Evolutionary conservation across 53 echinoderm and acorn worm species (phyloP).

Genomic region (Henricia sp.): DNA sequence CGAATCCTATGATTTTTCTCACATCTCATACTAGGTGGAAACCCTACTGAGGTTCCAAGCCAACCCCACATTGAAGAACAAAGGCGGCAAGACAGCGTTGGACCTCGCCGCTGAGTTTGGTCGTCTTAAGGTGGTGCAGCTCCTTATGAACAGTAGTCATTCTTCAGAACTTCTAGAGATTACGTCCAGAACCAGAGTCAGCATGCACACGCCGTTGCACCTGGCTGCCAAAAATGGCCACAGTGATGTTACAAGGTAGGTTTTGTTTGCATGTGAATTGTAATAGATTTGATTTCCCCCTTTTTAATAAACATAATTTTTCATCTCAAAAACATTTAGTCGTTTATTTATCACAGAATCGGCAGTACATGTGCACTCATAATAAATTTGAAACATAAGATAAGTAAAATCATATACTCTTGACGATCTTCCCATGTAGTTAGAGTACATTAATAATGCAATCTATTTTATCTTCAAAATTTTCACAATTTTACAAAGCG

Average conservation of each 20-base stretch:
- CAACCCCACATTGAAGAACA: constrained; percentile 83
- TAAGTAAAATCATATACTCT: too few species aligned
- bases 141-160: constrained; percentile 77
- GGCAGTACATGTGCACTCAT: too few species aligned
- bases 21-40: constrained; percentile 66
- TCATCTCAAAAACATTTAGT: too few species aligned
- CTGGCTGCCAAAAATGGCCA: constrained; percentile 99
- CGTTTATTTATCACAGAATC: too few species aligned
- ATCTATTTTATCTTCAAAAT: too few species aligned
- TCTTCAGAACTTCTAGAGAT: constrained; percentile 67
- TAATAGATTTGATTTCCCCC: too few species aligned
- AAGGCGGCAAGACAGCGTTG: constrained; percentile 86
- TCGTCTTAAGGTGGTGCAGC: constrained; percentile 75
- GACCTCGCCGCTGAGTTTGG: constrained; percentile 97
- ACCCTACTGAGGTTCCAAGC: constrained; percentile 80
- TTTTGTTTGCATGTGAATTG: background rate
- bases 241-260: constrained; percentile 90
- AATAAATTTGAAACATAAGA: too few species aligned
- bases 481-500: too few species aligned
- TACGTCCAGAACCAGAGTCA: constrained; percentile 67
- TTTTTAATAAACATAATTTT: too few species aligned
- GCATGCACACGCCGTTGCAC: constrained; percentile 91
- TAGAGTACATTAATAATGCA: too few species aligned
- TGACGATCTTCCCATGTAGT: too few species aligned
- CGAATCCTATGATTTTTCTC: background rate